phyloP scores from a whole-genome alignment of 2,113 vertebrate species.

The Maccullochella peelii region DNA sequence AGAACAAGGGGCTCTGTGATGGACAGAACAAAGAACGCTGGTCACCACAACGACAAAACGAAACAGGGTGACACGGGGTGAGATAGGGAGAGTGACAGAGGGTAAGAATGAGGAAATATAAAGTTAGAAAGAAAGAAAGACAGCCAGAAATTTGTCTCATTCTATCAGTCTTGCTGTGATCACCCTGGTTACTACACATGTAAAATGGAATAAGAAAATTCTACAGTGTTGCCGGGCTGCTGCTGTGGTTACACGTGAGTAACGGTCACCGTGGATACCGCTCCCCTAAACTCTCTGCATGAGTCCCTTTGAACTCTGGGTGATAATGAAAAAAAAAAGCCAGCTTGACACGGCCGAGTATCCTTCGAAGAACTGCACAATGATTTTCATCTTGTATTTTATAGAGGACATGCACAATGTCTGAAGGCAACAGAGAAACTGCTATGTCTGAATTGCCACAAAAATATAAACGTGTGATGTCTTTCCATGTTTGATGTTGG shows the following conservation, averaged over 20 bases:
- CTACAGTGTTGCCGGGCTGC: conserved; percentile 32
- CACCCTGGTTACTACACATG: conserved; percentile 61
- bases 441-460: background rate
- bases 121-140: background rate
- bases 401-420: background rate
- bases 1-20: conserved; percentile 57
- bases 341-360: background rate
- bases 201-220: conserved; percentile 10
- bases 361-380: background rate
- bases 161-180: conserved; percentile 17
- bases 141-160: conserved; percentile 19
- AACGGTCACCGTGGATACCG: conserved; percentile 58
- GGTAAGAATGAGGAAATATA: background rate
- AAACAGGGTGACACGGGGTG: conserved; percentile 9
- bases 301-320: conserved; percentile 54
- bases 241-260: conserved; percentile 56
- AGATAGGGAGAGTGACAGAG: background rate
- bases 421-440: background rate
- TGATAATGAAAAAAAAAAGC: background rate
- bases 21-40: conserved; percentile 56
- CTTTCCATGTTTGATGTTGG: background rate
- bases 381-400: background rate
- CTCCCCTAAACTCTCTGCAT: conserved; percentile 20
- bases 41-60: conserved; percentile 48
- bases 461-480: background rate